A percentile compares a stretch with the other conserved stretches of the same genome.
Conservation (phyloP, 2,888 invertebrate genomes). For the Ennomos fuscantarius region DNA sequence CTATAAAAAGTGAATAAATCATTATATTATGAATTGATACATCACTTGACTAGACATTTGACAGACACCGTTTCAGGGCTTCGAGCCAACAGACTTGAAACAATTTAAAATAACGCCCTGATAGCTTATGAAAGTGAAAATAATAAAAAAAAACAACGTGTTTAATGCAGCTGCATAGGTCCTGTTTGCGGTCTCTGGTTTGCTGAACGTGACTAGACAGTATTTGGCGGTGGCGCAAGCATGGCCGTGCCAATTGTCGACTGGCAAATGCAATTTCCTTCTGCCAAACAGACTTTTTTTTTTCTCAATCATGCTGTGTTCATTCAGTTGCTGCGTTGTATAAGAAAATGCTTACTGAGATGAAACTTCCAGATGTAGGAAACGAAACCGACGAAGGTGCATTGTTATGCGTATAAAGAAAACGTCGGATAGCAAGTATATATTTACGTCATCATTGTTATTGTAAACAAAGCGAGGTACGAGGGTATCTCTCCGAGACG, state of each 20-base stretch:
- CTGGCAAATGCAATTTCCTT: conserved; percentile 53
- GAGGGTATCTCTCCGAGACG: conserved; percentile 46
- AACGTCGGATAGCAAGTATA: conserved; percentile 38
- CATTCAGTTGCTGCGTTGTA: conserved; percentile 26
- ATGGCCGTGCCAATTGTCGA: conserved; percentile 65
- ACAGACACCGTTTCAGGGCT: conserved; percentile 59
- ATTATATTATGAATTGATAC: conserved; percentile 42
- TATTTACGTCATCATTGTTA: conserved; percentile 63
- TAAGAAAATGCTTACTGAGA: conserved; percentile 24
- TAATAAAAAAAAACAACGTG: conserved; percentile 65
- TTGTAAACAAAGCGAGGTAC: conserved; percentile 66
- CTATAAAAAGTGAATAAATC: too few relatives aligned
- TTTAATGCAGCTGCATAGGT: conserved; percentile 66
- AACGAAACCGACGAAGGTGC: conserved; percentile 10
- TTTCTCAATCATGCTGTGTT: conserved; percentile 26
- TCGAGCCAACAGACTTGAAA: conserved; percentile 55
- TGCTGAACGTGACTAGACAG: conserved; percentile 82
- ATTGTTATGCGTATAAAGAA: conserved; percentile 21
- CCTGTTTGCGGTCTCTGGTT: conserved; percentile 79
- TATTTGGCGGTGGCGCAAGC: conserved; percentile 57
- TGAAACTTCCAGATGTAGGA: conserved; percentile 11
- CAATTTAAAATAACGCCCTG: conserved; percentile 65
- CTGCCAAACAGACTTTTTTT: conserved; percentile 48
- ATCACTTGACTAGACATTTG: conserved; percentile 59
- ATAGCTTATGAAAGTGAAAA: conserved; percentile 67